Percentiles rank a stretch among this genome's conserved stretches.
Evolutionary conservation across 2,797 vertebrate species (phyloP).

Genomic region (Crax fasciolata): DNA sequence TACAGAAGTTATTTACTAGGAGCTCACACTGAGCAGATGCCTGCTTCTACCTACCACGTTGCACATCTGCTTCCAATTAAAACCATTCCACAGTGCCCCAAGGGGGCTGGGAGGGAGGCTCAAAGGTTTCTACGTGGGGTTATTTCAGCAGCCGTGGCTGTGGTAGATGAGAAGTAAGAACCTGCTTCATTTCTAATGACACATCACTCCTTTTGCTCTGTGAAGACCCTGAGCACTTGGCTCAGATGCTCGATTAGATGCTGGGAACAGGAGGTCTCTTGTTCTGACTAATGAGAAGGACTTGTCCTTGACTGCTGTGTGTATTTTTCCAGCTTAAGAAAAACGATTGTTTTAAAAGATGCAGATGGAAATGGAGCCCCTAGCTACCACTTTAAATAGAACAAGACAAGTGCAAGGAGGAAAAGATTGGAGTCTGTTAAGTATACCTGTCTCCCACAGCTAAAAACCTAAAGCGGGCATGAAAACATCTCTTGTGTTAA

Average conservation of each 20-base stretch:
- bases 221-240: neutral
- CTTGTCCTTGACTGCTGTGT: neutral
- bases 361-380: neutral
- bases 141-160: conserved; percentile 21
- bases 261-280: neutral
- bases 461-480: neutral
- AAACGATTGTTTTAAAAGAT: neutral
- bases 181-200: neutral
- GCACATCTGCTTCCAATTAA: conserved; percentile 66
- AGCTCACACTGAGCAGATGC: neutral
- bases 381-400: neutral
- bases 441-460: neutral
- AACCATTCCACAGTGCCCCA: conserved; percentile 27
- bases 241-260: neutral
- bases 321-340: neutral
- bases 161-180: neutral
- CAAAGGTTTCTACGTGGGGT: conserved; percentile 11
- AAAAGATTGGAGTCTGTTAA: neutral
- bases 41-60: conserved; percentile 50
- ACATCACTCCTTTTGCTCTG: neutral
- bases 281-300: neutral
- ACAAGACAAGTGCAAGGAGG: neutral
- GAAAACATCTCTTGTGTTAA: neutral
- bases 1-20: conserved; percentile 21
- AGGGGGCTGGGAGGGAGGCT: conserved; percentile 21